Conservation (phyloP, 2,888 invertebrate species). For the Mechanitis messenoides region DNA sequence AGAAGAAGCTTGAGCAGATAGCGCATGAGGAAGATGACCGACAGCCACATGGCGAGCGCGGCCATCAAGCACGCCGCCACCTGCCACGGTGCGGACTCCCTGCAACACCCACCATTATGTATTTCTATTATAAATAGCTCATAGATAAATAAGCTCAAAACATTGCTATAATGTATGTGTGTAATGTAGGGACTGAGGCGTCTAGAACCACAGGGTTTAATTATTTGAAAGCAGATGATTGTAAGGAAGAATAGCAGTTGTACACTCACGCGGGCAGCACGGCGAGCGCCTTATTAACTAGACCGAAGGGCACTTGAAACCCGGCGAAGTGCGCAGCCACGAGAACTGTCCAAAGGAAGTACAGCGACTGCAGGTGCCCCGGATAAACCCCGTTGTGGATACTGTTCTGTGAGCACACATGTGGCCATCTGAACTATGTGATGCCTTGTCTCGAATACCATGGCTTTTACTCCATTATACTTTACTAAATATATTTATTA, state of each 20-base stretch:
- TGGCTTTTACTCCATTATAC: no score
- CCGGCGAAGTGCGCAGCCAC: slow-evolving; percentile 88
- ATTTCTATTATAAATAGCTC: no score
- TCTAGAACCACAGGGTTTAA: no score
- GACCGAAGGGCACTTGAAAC: slow-evolving; percentile 87
- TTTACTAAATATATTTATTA: no score
- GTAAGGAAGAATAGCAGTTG: not conserved
- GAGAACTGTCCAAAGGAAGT: slow-evolving; percentile 87
- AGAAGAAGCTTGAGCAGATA: slow-evolving; percentile 92
- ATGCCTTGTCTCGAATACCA: not conserved
- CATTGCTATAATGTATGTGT: no score
- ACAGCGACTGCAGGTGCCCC: slow-evolving; percentile 92
- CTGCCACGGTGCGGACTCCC: slow-evolving; percentile 82
- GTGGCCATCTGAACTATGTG: not conserved
- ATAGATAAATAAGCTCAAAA: no score
- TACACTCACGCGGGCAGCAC: slow-evolving; percentile 83
- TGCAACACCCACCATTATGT: slow-evolving; percentile 36
- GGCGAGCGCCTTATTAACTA: slow-evolving; percentile 84
- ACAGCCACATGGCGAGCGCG: slow-evolving; percentile 90
- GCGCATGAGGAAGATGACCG: slow-evolving; percentile 89
- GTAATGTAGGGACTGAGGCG: no score
- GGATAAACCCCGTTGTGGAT: slow-evolving; percentile 97
- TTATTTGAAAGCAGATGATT: not conserved
- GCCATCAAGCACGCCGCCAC: slow-evolving; percentile 83
- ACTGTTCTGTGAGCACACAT: slow-evolving; percentile 85